phyloP scores from a whole-genome alignment of 2,888 invertebrate genomes.

The Trissonchulus latispiculum region DNA sequence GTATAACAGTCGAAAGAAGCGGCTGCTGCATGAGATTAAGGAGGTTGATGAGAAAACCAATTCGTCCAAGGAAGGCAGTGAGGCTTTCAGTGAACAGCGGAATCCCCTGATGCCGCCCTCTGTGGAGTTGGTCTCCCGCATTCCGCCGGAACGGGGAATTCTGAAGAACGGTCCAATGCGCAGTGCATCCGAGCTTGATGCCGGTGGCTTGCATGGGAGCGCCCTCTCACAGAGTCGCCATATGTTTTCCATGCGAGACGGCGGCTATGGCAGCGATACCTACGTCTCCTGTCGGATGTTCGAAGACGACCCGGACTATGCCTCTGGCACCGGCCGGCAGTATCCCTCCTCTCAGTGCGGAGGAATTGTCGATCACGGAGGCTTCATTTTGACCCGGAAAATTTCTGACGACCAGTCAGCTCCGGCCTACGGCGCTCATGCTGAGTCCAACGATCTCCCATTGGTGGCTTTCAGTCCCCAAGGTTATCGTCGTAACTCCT shows the following conservation, averaged over 20 bases:
- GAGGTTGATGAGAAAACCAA: conserved; percentile 35
- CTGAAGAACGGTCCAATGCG: conserved; percentile 19
- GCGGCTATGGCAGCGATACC: conserved; percentile 15
- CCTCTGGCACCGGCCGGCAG: not conserved
- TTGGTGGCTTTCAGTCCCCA: no score
- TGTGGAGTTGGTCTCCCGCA: not conserved
- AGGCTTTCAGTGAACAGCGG: not conserved
- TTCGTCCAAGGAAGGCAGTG: conserved; percentile 5
- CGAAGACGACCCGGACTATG: not conserved
- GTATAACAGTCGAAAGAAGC: conserved; percentile 35
- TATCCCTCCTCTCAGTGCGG: not conserved
- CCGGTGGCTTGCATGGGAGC: not conserved
- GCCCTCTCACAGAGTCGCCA: not conserved
- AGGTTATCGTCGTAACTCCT: no score
- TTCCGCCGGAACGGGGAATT: conserved; percentile 21
- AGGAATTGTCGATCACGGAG: not conserved
- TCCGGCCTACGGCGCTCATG: no score
- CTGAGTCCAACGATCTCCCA: no score
- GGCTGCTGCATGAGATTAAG: conserved; percentile 39
- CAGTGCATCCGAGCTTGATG: not conserved
- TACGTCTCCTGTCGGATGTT: conserved; percentile 10
- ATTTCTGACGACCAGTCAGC: no score
- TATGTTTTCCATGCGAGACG: not conserved
- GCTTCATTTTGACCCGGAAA: not conserved
- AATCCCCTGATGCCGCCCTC: not conserved